Evolutionary conservation across 2,888 invertebrate genomes (phyloP).

Genomic region (Macrosiphum euphorbiae): DNA sequence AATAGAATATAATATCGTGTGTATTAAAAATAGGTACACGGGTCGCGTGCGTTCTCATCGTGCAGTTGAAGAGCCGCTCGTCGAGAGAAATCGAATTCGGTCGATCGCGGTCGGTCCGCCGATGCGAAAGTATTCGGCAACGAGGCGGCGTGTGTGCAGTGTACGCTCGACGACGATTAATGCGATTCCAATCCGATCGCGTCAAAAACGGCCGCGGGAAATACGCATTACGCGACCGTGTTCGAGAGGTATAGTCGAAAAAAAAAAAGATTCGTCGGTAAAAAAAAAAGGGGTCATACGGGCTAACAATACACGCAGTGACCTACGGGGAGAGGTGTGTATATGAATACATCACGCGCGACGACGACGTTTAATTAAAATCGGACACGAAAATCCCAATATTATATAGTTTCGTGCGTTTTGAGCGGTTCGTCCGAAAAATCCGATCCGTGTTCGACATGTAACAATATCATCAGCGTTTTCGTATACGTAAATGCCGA

Average conservation of each 20-base stretch:
- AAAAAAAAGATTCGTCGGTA: neutral
- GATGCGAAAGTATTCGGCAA: neutral
- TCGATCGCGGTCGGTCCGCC: neutral
- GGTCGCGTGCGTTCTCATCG: neutral
- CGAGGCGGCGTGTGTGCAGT: neutral
- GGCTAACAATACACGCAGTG: neutral
- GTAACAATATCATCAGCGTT: neutral
- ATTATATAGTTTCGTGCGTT: neutral
- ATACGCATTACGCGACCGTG: neutral
- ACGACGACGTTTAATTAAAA: conserved; percentile 35
- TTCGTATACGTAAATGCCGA: neutral
- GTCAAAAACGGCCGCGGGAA: neutral
- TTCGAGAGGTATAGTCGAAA: neutral
- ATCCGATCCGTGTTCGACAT: neutral
- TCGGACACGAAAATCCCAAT: neutral
- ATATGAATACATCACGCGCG: neutral
- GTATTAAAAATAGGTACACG: neutral
- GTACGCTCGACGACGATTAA: neutral
- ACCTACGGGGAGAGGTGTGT: neutral
- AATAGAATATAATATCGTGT: neutral
- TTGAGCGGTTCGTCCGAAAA: neutral
- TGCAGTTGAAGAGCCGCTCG: neutral
- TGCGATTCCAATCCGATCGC: neutral
- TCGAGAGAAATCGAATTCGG: neutral
- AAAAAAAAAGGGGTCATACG: neutral